Conservation (phyloP, 2,797 vertebrate genomes). For the Tinamus major region DNA sequence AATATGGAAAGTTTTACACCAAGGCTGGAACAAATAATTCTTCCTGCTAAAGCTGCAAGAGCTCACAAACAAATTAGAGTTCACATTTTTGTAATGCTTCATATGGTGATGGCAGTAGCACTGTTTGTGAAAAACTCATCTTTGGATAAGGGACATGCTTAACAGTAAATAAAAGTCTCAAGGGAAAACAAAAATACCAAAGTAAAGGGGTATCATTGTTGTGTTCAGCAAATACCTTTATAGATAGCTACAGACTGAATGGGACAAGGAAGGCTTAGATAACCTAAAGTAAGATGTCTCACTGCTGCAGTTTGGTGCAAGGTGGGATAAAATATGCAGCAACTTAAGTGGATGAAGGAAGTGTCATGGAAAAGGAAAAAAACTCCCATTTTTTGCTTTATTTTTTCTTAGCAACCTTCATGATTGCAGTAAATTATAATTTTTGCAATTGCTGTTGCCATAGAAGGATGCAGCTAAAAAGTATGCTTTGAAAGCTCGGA, state of each 20-base stretch:
- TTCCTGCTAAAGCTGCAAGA: neutral
- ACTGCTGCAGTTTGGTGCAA: neutral
- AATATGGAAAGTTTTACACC: neutral
- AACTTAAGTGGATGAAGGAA: neutral
- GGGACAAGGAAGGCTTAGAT: neutral
- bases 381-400: neutral
- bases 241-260: too few species aligned
- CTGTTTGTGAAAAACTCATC: neutral
- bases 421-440: neutral
- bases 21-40: neutral
- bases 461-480: neutral
- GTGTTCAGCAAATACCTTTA: neutral
- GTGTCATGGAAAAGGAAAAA: neutral
- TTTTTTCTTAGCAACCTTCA: neutral
- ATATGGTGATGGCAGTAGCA: neutral
- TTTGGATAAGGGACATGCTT: slow-evolving; percentile 38
- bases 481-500: neutral
- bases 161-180: slow-evolving; percentile 63
- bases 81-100: neutral
- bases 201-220: neutral
- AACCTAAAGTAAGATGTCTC: neutral
- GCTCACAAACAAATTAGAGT: neutral
- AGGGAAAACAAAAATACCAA: neutral
- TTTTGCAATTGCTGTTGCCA: neutral
- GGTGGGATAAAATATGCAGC: neutral